A percentile compares a stretch with the other conserved stretches of the same genome.
Evolutionary conservation across 2,888 invertebrate genomes (phyloP).

Genomic region (Gryllus longicercus): DNA sequence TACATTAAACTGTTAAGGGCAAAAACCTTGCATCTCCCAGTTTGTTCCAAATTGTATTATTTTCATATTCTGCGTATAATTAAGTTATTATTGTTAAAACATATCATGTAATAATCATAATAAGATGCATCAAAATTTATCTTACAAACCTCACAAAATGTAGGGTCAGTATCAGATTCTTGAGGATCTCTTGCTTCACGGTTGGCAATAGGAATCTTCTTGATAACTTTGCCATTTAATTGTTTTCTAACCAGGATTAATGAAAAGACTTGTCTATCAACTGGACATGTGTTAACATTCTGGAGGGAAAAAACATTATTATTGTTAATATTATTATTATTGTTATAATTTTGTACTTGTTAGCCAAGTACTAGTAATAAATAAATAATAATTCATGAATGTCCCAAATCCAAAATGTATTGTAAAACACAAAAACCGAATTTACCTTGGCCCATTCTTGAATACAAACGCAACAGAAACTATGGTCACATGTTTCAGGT

Average conservation of each 20-base stretch:
- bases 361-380: not conserved
- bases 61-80: no score
- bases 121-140: no score
- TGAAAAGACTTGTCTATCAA: constrained; percentile 78
- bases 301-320: constrained; percentile 39
- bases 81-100: no score
- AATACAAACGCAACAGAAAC: constrained; percentile 85
- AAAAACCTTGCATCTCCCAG: no score
- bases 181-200: constrained; percentile 50
- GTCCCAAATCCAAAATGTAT: not conserved
- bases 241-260: constrained; percentile 69
- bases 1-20: no score
- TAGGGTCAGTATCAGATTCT: constrained; percentile 60
- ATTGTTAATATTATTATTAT: not conserved
- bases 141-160: constrained; percentile 64
- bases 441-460: constrained; percentile 82
- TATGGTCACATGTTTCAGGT: constrained; percentile 84
- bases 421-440: not conserved
- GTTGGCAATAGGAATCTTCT: constrained; percentile 63
- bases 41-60: no score
- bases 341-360: no score
- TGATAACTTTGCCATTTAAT: constrained; percentile 61
- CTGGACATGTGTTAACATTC: constrained; percentile 92
- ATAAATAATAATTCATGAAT: not conserved
- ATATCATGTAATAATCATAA: no score